Evolutionary conservation across 2,113 vertebrate species (phyloP).

Genomic region (Dascyllus trimaculatus): DNA sequence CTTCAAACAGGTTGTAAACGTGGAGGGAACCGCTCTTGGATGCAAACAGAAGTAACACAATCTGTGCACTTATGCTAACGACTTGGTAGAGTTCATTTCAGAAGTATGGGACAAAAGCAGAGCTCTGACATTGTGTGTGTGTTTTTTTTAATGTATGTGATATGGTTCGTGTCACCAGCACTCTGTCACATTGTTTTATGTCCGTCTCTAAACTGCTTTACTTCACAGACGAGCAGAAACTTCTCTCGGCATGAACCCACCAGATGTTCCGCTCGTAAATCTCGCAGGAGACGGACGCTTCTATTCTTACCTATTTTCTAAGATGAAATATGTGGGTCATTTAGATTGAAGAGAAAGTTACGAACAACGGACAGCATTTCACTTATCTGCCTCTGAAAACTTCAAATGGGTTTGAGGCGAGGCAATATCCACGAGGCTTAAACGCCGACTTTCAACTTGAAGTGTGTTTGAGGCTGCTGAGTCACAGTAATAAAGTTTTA

Average conservation of each 20-base stretch:
- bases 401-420: neutral
- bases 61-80: neutral
- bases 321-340: neutral
- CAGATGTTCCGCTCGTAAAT: conserved; percentile 47
- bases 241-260: neutral
- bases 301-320: neutral
- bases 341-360: neutral
- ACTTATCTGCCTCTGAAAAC: neutral
- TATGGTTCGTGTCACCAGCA: conserved; percentile 29
- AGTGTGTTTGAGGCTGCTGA: too few species aligned
- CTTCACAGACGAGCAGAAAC: conserved; percentile 38
- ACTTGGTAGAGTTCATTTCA: conserved; percentile 38
- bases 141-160: neutral
- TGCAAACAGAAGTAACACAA: neutral
- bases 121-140: conserved; percentile 9
- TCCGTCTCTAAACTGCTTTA: conserved; percentile 29
- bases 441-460: too few species aligned
- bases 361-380: neutral
- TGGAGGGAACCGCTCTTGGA: neutral
- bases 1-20: neutral
- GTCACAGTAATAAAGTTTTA: too few species aligned
- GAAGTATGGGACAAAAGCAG: neutral
- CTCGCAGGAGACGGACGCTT: conserved; percentile 14
- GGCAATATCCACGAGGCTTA: neutral
- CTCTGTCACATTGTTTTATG: conserved; percentile 56